Conservation (phyloP, 2,888 invertebrate genomes). For the Psylliodes chrysocephalus region DNA sequence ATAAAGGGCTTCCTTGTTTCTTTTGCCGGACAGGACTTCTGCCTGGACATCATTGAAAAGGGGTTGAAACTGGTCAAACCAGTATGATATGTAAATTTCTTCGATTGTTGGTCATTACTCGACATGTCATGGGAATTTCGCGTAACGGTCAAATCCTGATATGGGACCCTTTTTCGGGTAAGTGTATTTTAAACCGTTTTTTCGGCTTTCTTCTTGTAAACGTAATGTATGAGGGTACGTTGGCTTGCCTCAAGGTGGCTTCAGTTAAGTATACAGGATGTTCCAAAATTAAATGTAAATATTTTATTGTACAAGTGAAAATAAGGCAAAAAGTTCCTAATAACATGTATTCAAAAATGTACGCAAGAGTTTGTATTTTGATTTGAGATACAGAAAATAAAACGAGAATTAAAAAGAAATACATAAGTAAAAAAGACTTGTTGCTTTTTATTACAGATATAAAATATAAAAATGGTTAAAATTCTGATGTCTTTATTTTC, state of each 20-base stretch:
- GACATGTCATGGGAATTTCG: constrained; percentile 43
- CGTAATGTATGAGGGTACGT: background rate
- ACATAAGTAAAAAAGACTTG: no score
- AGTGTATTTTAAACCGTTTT: background rate
- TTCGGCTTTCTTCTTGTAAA: background rate
- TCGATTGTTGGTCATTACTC: constrained; percentile 45
- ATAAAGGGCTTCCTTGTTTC: constrained; percentile 48
- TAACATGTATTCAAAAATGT: no score
- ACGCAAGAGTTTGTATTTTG: no score
- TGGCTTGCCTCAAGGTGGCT: background rate
- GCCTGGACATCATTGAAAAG: constrained; percentile 48
- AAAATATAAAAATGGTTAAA: no score
- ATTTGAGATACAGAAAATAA: no score
- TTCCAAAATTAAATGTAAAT: no score
- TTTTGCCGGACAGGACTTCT: constrained; percentile 45
- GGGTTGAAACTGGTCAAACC: constrained; percentile 59
- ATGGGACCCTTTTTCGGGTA: constrained; percentile 38
- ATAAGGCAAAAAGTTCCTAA: no score
- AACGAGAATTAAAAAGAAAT: no score
- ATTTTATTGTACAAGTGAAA: no score
- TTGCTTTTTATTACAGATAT: no score
- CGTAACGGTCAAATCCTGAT: constrained; percentile 43
- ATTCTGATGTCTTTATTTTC: no score
- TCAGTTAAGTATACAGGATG: no score
- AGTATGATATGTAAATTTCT: constrained; percentile 60